A percentile compares a stretch with the other conserved stretches of the same genome.
Conservation (phyloP, 2,888 invertebrate species). For the Portevinia maculata region DNA sequence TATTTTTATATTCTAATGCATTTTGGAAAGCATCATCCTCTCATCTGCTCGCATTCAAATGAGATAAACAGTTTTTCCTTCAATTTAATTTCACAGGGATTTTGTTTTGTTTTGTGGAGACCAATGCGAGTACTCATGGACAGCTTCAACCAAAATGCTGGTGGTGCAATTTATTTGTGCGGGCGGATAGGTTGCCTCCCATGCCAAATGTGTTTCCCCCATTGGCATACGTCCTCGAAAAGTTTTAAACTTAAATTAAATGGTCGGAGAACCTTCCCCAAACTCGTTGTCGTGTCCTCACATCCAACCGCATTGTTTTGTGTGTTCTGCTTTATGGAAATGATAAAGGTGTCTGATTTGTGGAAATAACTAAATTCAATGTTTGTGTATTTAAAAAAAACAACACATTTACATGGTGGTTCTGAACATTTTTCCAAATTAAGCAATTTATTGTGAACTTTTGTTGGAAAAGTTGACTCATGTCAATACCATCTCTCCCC, state of each 20-base stretch:
- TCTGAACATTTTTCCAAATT: slow-evolving; percentile 18
- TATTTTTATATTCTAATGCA: slow-evolving; percentile 50
- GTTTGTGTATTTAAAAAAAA: background rate
- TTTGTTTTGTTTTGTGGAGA: background rate
- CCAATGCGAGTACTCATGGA: background rate
- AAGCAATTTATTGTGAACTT: slow-evolving; percentile 43
- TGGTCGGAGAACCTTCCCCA: background rate
- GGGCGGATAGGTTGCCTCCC: slow-evolving; percentile 17
- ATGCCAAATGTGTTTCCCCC: slow-evolving; percentile 10
- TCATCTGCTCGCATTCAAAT: slow-evolving; percentile 52
- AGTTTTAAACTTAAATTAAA: slow-evolving; percentile 60
- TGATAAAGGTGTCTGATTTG: slow-evolving; percentile 45
- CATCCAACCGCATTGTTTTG: background rate
- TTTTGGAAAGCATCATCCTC: slow-evolving; percentile 14
- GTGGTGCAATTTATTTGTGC: slow-evolving; percentile 19
- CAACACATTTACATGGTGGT: slow-evolving; percentile 20
- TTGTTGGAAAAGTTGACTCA: background rate
- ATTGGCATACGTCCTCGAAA: slow-evolving; percentile 19
- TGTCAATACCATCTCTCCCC: slow-evolving; percentile 5
- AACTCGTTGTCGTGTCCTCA: background rate
- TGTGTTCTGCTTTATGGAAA: slow-evolving; percentile 31
- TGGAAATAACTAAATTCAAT: background rate
- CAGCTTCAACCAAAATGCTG: no score
- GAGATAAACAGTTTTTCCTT: slow-evolving; percentile 27
- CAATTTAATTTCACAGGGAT: slow-evolving; percentile 35